Percentiles rank a stretch among this genome's conserved stretches.
phyloP scores from a whole-genome alignment of 2,888 invertebrate species.

The Trichopria drosophilae region DNA sequence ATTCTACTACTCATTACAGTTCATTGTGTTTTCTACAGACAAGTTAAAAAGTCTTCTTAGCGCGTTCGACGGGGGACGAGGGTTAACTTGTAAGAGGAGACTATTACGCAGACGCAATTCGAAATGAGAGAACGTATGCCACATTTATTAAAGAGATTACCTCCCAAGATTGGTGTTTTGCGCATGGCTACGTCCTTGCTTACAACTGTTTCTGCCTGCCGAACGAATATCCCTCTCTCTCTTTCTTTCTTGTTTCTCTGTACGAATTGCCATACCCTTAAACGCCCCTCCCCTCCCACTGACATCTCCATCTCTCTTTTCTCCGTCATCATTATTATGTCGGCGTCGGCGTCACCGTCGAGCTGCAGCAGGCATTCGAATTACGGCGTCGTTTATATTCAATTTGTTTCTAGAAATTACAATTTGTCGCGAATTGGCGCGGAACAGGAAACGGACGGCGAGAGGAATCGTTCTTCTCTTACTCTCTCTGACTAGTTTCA shows the following conservation, averaged over 20 bases:
- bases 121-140: slow-evolving; percentile 49
- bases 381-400: slow-evolving; percentile 55
- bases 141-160: slow-evolving; percentile 56
- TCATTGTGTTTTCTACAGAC: slow-evolving; percentile 28
- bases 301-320: slow-evolving; percentile 34
- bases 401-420: slow-evolving; percentile 57
- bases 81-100: slow-evolving; percentile 34
- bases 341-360: slow-evolving; percentile 37
- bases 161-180: slow-evolving; percentile 55
- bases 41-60: slow-evolving; percentile 23
- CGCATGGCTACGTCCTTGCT: slow-evolving; percentile 49
- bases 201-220: slow-evolving; percentile 27
- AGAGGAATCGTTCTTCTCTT: no score
- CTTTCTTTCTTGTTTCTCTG: slow-evolving; percentile 23
- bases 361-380: slow-evolving; percentile 55
- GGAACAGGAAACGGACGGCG: no score
- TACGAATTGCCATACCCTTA: slow-evolving; percentile 28
- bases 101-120: slow-evolving; percentile 49
- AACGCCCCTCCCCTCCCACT: slow-evolving; percentile 12
- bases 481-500: no score
- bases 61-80: slow-evolving; percentile 13
- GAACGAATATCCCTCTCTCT: slow-evolving; percentile 14
- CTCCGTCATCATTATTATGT: slow-evolving; percentile 51
- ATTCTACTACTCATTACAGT: slow-evolving; percentile 28
- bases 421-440: slow-evolving; percentile 55